These are phyloP conservation scores for Romanomermis culicivorax DNA, from an alignment of 2,888 invertebrate genomes.

Conservation along the genomic window DNA sequence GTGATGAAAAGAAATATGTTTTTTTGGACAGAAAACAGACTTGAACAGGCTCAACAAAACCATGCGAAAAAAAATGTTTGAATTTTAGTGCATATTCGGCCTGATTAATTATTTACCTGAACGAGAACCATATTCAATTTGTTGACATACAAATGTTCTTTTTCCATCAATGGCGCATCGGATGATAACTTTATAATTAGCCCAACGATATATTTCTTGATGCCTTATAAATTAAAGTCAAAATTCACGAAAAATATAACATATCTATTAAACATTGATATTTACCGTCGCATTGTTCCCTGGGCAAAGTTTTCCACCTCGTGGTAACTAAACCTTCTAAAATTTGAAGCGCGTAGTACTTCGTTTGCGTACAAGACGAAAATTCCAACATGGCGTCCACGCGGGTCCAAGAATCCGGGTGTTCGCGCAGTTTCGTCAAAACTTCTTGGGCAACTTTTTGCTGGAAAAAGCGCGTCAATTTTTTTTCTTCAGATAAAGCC, in stretches of 20 bases:
- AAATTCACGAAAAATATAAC: not conserved
- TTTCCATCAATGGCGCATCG: conserved; percentile 63
- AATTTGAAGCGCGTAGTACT: conserved; percentile 97
- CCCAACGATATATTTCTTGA: conserved; percentile 95
- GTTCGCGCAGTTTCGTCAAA: conserved; percentile 65
- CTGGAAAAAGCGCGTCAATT: conserved; percentile 16
- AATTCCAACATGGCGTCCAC: conserved; percentile 96
- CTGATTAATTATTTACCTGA: conserved; percentile 39
- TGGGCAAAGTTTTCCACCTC: conserved; percentile 89
- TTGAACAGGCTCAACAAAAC: too few species aligned
- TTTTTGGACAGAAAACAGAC: not conserved
- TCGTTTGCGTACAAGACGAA: conserved; percentile 85
- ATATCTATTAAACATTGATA: too few species aligned
- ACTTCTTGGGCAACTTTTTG: conserved; percentile 66
- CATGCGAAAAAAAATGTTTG: conserved; percentile 1
- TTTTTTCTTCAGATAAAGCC: conserved; percentile 9
- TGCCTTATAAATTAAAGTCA: conserved; percentile 39
- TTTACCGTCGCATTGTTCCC: conserved; percentile 75
- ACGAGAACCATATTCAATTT: conserved; percentile 97
- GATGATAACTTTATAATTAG: conserved; percentile 95
- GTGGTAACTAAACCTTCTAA: conserved; percentile 96
- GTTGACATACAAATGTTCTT: conserved; percentile 83
- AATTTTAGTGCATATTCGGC: not conserved
- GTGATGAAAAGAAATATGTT: conserved; percentile 5
- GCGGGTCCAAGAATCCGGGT: conserved; percentile 95